Percentiles rank a stretch among this genome's conserved stretches.
These are phyloP conservation scores for Nylanderia fulva DNA, from an alignment of 1,140 invertebrate genomes.

Conservation along the genomic window DNA sequence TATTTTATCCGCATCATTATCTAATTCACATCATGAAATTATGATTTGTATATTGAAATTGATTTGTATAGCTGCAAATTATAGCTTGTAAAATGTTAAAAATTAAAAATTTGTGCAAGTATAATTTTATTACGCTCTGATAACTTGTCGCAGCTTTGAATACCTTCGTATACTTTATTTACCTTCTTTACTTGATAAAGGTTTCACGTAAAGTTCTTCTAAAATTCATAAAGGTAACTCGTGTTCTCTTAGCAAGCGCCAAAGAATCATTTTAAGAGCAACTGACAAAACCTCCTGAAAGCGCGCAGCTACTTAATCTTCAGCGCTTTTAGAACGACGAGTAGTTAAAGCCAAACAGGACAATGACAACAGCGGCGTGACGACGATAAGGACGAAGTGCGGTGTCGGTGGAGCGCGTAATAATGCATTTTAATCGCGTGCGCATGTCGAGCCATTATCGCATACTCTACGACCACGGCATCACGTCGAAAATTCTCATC, in stretches of 20 bases:
- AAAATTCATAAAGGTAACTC: constrained; percentile 43
- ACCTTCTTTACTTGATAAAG: not conserved
- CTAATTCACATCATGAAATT: not conserved
- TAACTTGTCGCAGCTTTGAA: not conserved
- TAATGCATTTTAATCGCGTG: constrained; percentile 69
- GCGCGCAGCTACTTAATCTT: constrained; percentile 49
- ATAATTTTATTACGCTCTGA: not conserved
- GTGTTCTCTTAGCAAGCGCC: not conserved
- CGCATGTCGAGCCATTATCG: constrained; percentile 64
- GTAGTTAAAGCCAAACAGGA: constrained; percentile 54
- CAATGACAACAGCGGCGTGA: constrained; percentile 45
- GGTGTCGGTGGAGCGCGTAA: constrained; percentile 55
- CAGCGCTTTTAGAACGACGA: constrained; percentile 42
- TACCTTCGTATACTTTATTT: not conserved
- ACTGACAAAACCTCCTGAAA: constrained; percentile 40
- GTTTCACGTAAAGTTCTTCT: constrained; percentile 2
- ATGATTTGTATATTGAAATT: not conserved
- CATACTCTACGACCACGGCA: constrained; percentile 38
- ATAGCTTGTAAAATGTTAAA: not conserved
- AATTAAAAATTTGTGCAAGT: not conserved
- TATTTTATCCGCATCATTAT: not conserved
- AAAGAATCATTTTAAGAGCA: constrained; percentile 40
- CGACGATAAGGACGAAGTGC: constrained; percentile 38
- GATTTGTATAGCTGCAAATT: no score
- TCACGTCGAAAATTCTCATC: constrained; percentile 65